Base-by-base conservation (phyloP, 2,888 invertebrate species). In the Caenorhabditis sp. region DNA sequence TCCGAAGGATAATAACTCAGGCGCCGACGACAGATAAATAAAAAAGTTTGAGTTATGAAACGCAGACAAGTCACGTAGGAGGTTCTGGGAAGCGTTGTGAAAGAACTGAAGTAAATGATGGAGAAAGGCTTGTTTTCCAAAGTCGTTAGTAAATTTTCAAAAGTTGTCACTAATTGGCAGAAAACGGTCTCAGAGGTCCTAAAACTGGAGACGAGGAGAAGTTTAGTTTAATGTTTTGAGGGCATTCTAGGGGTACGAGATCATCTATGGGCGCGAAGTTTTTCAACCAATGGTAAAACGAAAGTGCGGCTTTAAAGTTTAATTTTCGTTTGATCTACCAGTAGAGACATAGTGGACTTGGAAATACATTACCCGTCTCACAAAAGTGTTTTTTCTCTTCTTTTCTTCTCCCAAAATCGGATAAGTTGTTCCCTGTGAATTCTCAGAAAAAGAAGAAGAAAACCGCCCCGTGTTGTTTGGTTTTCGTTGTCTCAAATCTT, bases 1-100 rank as follows among this genome's bases (percentile, higher is more conserved):
- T n/a, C n/a, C 49, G 49, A 19, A 0, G 35, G 59, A 35, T 59
- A 59, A 59, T 59, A 59, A 59, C 59, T 59, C 59, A 59, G 22
- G 2, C 31, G n/a, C 8, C 19, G 3, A 0, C 19, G 19, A 35
- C n/a, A 59, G 22, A 10, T 59, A 10, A 35, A 59, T 41, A 22
- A 12, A 41, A 41, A 24, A n/a, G n/a, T 24, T 38, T 12, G 41
- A 41, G 24, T 61, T 26, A 59, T 59, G 59, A 38, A 38, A 59
- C 35, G 31, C 14, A 19, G 7, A n/a, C 3, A 59, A 38, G 59
- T 59, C 59, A 61, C 61, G 61, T 61, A 61, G 38, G 5, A 22
- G 38, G 19, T 38, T 41, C 24, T 61, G 41, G 22, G 31, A 58
- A 58, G 3, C 28, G 28, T 0, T 14, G 3, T 6, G 14, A 26